Evolutionary conservation across 1,140 invertebrate genomes (phyloP).

Genomic region (Pseudobourletiella spinata): DNA sequence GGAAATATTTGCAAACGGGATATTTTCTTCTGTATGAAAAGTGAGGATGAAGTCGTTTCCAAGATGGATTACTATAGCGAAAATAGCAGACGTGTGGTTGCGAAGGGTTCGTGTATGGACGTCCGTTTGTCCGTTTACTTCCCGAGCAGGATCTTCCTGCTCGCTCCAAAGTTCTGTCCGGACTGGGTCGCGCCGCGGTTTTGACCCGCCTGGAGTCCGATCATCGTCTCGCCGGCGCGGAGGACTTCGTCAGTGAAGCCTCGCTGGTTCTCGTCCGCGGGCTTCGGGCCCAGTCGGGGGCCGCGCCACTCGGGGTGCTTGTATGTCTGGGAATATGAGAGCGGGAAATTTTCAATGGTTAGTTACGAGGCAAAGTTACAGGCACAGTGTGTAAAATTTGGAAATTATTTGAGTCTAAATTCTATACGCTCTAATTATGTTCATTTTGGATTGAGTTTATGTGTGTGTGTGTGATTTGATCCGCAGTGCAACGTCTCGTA

Average conservation of each 20-base stretch:
- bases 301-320: constrained; percentile 82
- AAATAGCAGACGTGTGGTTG: no score
- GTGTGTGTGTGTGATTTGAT: neutral
- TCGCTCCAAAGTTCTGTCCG: constrained; percentile 87
- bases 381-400: no score
- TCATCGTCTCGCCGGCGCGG: constrained; percentile 75
- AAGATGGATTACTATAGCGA: no score
- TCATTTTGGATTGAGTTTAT: constrained; percentile 3
- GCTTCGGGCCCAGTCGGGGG: constrained; percentile 78
- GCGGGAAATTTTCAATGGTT: neutral
- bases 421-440: no score
- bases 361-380: neutral
- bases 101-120: no score
- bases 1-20: no score
- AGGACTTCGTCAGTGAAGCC: constrained; percentile 87
- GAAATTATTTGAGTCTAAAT: no score
- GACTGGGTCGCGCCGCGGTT: constrained; percentile 91
- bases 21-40: no score
- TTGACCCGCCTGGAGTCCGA: constrained; percentile 89
- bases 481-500: no score
- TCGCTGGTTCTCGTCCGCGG: constrained; percentile 81
- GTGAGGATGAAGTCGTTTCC: no score
- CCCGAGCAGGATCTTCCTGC: constrained; percentile 75
- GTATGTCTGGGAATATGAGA: constrained; percentile 58
- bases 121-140: no score